These are phyloP conservation scores for Parnassius mnemosyne DNA, from an alignment of 2,888 invertebrate species.

Conservation along the genomic window DNA sequence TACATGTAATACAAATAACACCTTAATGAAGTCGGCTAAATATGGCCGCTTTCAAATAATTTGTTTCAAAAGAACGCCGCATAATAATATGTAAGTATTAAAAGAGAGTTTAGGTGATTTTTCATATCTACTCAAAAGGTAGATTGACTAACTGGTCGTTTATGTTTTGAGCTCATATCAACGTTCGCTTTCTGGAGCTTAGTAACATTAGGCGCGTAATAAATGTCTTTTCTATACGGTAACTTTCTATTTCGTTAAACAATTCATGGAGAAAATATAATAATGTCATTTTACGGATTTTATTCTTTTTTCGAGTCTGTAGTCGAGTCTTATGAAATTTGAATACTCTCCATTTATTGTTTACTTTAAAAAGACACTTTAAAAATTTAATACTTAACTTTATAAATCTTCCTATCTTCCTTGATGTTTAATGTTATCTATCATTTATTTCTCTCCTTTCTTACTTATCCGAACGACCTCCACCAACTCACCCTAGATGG, in stretches of 20 bases:
- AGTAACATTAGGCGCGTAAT: constrained; percentile 79
- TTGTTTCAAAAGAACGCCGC: constrained; percentile 2
- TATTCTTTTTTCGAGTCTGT: neutral
- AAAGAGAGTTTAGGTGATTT: constrained; percentile 4
- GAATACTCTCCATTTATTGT: constrained; percentile 50
- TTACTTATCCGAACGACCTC: constrained; percentile 49
- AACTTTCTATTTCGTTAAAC: constrained; percentile 56
- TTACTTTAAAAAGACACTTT: constrained; percentile 40
- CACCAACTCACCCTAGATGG: constrained; percentile 56
- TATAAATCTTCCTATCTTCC: constrained; percentile 57
- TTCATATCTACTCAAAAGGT: constrained; percentile 41
- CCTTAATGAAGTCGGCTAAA: constrained; percentile 58
- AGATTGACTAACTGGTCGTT: constrained; percentile 70
- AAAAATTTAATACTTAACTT: constrained; percentile 47
- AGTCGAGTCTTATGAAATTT: neutral
- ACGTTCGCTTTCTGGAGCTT: constrained; percentile 77
- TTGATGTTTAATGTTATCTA: constrained; percentile 71
- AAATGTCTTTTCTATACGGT: constrained; percentile 74
- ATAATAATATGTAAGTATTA: constrained; percentile 9
- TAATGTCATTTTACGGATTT: neutral
- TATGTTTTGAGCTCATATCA: constrained; percentile 74
- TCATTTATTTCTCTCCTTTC: constrained; percentile 61
- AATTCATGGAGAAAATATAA: constrained; percentile 49
- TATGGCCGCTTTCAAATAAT: constrained; percentile 64
- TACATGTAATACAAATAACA: constrained; percentile 15